These are phyloP conservation scores for Lochmaea capreae DNA, from an alignment of 2,888 invertebrate genomes.

Conservation along the genomic window DNA sequence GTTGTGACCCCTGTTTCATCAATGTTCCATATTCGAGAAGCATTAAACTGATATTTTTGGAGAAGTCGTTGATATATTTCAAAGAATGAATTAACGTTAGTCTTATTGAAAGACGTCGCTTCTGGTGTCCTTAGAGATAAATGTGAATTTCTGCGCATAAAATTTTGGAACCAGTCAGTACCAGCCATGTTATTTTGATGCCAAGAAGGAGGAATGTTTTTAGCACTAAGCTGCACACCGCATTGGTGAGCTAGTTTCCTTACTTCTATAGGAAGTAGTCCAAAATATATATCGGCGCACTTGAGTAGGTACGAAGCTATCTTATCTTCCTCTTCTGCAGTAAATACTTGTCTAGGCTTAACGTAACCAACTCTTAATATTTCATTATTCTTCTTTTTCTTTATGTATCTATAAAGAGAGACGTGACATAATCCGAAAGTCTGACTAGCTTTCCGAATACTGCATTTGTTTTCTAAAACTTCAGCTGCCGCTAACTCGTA, in stretches of 20 bases:
- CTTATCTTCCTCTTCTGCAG: slow-evolving; percentile 4
- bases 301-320: slow-evolving; percentile 10
- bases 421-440: slow-evolving; percentile 5
- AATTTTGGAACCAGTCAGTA: slow-evolving; percentile 19
- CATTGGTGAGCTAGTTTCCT: slow-evolving; percentile 10
- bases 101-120: slow-evolving; percentile 10
- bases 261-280: not conserved
- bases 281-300: slow-evolving; percentile 10
- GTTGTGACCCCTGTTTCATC: not conserved
- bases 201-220: slow-evolving; percentile 21
- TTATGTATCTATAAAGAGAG: not conserved
- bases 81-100: slow-evolving; percentile 9
- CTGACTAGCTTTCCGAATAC: slow-evolving; percentile 10
- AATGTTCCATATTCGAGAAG: slow-evolving; percentile 16
- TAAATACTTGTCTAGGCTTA: not conserved
- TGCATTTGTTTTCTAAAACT: slow-evolving; percentile 19
- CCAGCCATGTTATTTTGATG: slow-evolving; percentile 16
- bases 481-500: slow-evolving; percentile 14
- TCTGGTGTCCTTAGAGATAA: slow-evolving; percentile 12
- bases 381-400: not conserved
- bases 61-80: slow-evolving; percentile 17
- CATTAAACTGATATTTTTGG: slow-evolving; percentile 16
- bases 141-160: slow-evolving; percentile 18
- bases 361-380: not conserved
- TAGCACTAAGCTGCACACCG: slow-evolving; percentile 18